Evolutionary conservation across 2,797 vertebrate genomes (phyloP), one percentile per base, ranked within the genome.

Genomic region (Dendrocincla fuliginosa): DNA sequence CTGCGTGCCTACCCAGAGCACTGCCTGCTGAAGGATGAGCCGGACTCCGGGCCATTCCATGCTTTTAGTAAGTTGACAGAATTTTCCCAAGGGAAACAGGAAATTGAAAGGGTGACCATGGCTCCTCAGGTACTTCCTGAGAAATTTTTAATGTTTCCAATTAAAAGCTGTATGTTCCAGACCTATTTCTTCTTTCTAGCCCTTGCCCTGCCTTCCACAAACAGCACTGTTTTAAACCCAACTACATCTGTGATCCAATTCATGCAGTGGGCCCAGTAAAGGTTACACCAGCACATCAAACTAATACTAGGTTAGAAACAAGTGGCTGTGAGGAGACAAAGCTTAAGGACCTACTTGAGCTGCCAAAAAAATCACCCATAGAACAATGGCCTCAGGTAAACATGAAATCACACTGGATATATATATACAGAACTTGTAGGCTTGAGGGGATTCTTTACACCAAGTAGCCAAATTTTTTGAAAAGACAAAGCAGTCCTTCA

Each of bases 11-110:
- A 60, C 28, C 17, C n/a, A 69, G 27, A n/a, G 35, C 20, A 39
- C 47, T 44, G 49, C 25, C 39, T 37, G 53, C 46, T 64, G 44
- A 70, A 53, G 25, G 18, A 57, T 33, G 6, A 59, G 37, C 33
- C 0, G 1, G 23, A 16, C 46, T 70, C 60, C 0, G 0, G 35
- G 8, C 33, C 25, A 12, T 25, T 60, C 61, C 23, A 19, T 2
- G 11, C 35, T 25, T 93, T 37, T 47, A 33, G 1, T 41, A 78
- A 57, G 10, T 2, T 68, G 53, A 28, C 27, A 83, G 32, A 53
- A 50, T 67, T 47, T 87, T 87, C 28, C 49, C 28, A 17, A 68
- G 23, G 39, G 49, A 90, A 86, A 76, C 1, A 25, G 33, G 53
- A 91, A 77, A 75, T 11, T 5, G 63, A 75, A 87, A 89, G 8